These are phyloP conservation scores for Hoplodrina blanda DNA, from an alignment of 2,888 invertebrate genomes.

Conservation along the genomic window DNA sequence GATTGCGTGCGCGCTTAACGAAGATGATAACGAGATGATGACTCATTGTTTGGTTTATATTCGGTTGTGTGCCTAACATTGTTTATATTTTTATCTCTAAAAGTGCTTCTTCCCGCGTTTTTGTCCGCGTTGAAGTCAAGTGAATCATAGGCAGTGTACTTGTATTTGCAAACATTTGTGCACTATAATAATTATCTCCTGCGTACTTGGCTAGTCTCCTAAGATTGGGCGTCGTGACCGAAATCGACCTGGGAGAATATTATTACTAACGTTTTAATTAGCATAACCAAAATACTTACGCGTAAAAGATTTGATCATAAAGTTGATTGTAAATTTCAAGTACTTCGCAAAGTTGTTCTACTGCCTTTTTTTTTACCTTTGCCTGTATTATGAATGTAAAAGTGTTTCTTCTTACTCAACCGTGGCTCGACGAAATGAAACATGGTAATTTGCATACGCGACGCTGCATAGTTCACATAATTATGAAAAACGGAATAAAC, in stretches of 20 bases:
- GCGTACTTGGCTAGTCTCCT: no score
- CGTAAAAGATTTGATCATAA: no score
- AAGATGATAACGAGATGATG: conserved; percentile 10
- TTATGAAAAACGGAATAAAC: no score
- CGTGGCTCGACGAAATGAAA: conserved; percentile 22
- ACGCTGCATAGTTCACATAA: neutral
- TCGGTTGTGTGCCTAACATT: neutral
- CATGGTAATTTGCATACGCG: conserved; percentile 33
- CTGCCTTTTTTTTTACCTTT: conserved; percentile 6
- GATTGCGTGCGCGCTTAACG: conserved; percentile 21
- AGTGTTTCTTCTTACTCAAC: conserved; percentile 41
- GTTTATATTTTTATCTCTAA: neutral
- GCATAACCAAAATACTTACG: no score
- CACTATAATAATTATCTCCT: no score
- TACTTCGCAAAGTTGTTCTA: neutral
- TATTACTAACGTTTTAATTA: no score
- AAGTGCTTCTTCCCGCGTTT: no score
- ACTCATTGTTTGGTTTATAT: conserved; percentile 16
- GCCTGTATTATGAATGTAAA: conserved; percentile 26
- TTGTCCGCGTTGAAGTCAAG: no score
- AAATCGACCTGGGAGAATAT: no score
- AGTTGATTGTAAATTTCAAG: neutral
- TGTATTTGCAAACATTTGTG: no score
- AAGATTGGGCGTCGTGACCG: no score
- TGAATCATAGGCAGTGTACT: no score